A percentile compares a stretch with the other conserved stretches of the same genome.
Conservation (phyloP, 2,797 vertebrate species). For the Acipenser ruthenus region DNA sequence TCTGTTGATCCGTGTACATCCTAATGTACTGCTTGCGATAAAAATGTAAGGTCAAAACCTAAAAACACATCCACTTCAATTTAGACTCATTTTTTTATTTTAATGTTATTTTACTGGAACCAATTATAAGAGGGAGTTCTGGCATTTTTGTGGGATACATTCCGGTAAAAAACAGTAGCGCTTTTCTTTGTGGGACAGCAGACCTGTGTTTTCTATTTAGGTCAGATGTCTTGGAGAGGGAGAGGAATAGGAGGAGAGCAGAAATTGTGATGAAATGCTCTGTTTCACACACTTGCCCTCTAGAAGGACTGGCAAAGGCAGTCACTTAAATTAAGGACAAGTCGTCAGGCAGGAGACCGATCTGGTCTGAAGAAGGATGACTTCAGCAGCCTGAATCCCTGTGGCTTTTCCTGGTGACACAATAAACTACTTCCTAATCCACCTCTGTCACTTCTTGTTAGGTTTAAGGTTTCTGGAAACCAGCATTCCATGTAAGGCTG, state of each 20-base stretch:
- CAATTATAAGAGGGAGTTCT: background rate
- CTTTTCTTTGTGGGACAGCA: constrained; percentile 23
- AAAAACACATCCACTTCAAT: too few relatives aligned
- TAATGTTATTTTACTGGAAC: background rate
- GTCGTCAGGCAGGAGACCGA: constrained; percentile 68
- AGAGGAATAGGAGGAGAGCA: constrained; percentile 50
- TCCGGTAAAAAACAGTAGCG: background rate
- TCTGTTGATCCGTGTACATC: too few relatives aligned
- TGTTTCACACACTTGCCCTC: constrained; percentile 61
- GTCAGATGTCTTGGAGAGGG: constrained; percentile 62
- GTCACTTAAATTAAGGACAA: constrained; percentile 84
- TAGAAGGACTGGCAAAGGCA: constrained; percentile 57
- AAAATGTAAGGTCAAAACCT: too few relatives aligned
- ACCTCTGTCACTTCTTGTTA: constrained; percentile 70
- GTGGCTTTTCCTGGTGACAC: constrained; percentile 45
- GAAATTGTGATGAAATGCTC: constrained; percentile 55
- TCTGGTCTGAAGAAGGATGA: constrained; percentile 49
- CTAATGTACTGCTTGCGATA: too few relatives aligned
- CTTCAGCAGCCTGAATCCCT: constrained; percentile 47
- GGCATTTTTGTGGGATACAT: background rate
- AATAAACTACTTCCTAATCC: constrained; percentile 47
- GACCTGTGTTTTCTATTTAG: constrained; percentile 66
- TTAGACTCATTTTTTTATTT: too few relatives aligned
- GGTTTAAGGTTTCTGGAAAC: constrained; percentile 39
- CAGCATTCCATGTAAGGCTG: constrained; percentile 38